Evolutionary conservation across 35 echinoderm and acorn worm species (phyloP).

Genomic region (Hemicentrotus pulcherrimus): DNA sequence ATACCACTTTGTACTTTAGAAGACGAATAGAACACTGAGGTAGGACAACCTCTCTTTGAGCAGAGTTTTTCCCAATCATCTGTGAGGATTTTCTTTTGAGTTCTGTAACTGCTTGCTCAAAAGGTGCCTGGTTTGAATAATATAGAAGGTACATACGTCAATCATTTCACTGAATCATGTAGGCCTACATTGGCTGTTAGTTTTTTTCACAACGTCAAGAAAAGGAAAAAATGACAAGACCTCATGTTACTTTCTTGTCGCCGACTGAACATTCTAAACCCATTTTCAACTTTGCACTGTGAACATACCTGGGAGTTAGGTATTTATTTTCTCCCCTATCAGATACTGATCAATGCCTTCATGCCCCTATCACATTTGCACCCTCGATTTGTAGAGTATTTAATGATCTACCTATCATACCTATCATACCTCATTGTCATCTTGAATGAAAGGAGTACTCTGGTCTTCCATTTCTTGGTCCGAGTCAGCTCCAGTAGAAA

Average conservation of each 20-base stretch:
- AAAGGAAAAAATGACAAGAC: too few relatives aligned
- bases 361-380: too few relatives aligned
- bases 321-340: too few relatives aligned
- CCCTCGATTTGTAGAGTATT: too few relatives aligned
- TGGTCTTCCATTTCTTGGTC: neutral
- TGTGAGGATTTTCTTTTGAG: neutral
- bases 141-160: neutral
- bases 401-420: neutral
- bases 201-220: neutral
- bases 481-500: neutral
- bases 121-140: neutral
- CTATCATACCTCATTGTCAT: neutral
- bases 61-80: neutral
- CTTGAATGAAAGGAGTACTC: neutral
- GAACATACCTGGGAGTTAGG: too few relatives aligned
- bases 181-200: neutral
- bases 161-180: neutral
- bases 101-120: neutral
- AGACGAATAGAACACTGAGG: neutral
- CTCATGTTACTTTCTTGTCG: too few relatives aligned
- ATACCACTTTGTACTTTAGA: neutral
- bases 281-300: too few relatives aligned
- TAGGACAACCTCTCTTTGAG: neutral
- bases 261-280: too few relatives aligned
- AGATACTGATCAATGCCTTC: too few relatives aligned